Base-by-base conservation (phyloP, 2,797 vertebrate genomes). In the Poeciliopsis paucimaculata region DNA sequence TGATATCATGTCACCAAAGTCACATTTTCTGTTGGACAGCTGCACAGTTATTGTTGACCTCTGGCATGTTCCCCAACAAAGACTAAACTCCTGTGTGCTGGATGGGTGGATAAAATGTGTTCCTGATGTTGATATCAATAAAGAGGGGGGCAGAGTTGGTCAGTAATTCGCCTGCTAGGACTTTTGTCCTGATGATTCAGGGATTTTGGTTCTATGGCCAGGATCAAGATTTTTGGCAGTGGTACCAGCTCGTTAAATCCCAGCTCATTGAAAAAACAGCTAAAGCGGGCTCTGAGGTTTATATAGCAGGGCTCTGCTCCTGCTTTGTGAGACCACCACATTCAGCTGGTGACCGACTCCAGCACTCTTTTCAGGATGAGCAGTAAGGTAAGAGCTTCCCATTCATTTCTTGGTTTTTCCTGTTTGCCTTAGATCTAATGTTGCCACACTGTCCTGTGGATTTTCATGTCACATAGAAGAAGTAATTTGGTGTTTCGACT, bases 131-230 rank as follows among this genome's bases (percentile, higher is more conserved):
- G 79, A 88, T 89, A 92, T 91, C 87, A 91, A 90, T 88, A 88
- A 89, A 92, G 70, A 85, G 87, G 87, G 79, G 87, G 87, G 79
- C 83, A 82, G 84, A 41, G 82, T 49, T 53, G 86, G 84, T 90
- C 93, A 94, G 92, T 85, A 90, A 93, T 95, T 90, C 92, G 93
- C 94, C 91, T 91, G 88, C n/a, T 92, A 64, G 89, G 93, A 90
- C 81, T 89, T 95, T 94, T 92, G 84, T 80, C 5, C 57, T 94
- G 94, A 94, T 95, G 94, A 95, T 89, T 95, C 94, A 95, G 94
- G 94, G 92, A 71, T 94, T 95, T 95, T 87, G 70, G 46, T 88
- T 94, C 84, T 92, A 88, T 92, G 88, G 81, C 83, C 76, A 84
- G 93, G 93, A 94, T 93, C 91, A 84, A 90, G 93, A 91, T 83